These are phyloP conservation scores for Tetropium fuscum DNA, from an alignment of 2,888 invertebrate genomes.

Conservation along the genomic window DNA sequence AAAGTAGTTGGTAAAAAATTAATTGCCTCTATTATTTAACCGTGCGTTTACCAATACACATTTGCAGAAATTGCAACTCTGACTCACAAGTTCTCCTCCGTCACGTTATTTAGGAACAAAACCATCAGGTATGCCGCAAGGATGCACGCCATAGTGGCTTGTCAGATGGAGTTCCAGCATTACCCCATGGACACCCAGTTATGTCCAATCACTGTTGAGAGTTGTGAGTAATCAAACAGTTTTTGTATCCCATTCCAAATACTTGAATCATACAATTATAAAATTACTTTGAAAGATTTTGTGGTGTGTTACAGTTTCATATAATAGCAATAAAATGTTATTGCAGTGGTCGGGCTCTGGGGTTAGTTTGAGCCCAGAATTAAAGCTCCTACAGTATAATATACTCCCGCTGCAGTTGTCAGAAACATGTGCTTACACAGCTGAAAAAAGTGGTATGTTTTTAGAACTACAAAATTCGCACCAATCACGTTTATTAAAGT, in stretches of 20 bases:
- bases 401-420: constrained; percentile 79
- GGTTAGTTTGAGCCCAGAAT: constrained; percentile 82
- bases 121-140: constrained; percentile 84
- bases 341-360: constrained; percentile 81
- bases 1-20: constrained; percentile 80
- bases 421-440: constrained; percentile 79
- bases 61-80: constrained; percentile 81
- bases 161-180: constrained; percentile 88
- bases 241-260: no score
- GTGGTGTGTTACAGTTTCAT: constrained; percentile 74
- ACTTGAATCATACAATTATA: no score
- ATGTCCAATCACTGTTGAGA: constrained; percentile 86
- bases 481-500: no score
- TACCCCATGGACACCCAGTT: constrained; percentile 90
- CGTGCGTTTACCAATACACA: neutral
- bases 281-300: no score
- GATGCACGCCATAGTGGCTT: constrained; percentile 88
- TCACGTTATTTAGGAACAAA: constrained; percentile 83
- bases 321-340: constrained; percentile 80
- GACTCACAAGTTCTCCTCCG: constrained; percentile 85
- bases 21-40: no score
- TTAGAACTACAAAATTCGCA: no score
- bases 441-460: constrained; percentile 80
- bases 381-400: constrained; percentile 84
- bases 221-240: constrained; percentile 81